Conservation (phyloP, 2,113 vertebrate genomes). For the Ivindomyrus marchei region DNA sequence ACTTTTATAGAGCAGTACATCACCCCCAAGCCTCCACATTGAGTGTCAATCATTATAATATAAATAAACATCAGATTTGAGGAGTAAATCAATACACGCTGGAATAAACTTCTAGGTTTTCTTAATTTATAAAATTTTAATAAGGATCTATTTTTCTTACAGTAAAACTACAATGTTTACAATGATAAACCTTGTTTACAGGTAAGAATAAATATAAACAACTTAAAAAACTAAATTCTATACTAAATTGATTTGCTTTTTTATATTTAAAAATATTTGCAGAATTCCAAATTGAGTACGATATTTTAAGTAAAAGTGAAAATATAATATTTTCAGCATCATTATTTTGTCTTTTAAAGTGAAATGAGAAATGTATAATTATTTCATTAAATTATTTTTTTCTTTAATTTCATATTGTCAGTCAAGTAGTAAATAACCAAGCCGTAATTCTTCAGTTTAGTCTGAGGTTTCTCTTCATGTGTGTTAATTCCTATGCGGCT, state of each 20-base stretch:
- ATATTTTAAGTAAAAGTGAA: background rate
- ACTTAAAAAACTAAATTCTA: background rate
- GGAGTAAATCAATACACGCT: background rate
- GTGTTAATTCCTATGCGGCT: background rate
- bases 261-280: background rate
- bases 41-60: background rate
- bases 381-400: slow-evolving; percentile 12
- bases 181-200: background rate
- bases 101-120: background rate
- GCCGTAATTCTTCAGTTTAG: background rate
- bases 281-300: background rate
- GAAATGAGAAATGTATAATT: slow-evolving; percentile 3
- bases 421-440: slow-evolving; percentile 12
- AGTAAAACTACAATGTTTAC: background rate
- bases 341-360: background rate
- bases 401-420: background rate
- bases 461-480: background rate
- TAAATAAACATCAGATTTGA: background rate
- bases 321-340: background rate
- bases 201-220: background rate
- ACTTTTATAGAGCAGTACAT: background rate
- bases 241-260: background rate
- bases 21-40: background rate
- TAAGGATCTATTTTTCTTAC: background rate
- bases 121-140: background rate